Conservation (phyloP, 2,888 invertebrate species). For the Brachyptera putata region DNA sequence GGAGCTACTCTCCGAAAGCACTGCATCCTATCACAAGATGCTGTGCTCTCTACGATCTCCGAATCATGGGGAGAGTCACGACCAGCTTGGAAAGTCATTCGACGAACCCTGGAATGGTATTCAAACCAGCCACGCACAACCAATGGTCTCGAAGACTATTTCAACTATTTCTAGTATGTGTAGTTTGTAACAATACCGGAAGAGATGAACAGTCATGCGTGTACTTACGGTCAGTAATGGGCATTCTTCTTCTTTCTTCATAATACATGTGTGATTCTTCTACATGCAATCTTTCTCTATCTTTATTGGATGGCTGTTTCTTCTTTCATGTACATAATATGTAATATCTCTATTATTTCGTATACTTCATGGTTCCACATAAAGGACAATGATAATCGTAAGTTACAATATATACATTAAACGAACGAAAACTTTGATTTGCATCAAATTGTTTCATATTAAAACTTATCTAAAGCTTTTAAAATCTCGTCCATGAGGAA, state of each 20-base stretch:
- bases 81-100: no score
- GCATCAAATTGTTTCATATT: conserved; percentile 4
- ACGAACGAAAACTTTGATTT: conserved; percentile 5
- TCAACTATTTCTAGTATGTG: neutral
- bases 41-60: no score
- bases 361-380: neutral
- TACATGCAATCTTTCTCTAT: no score
- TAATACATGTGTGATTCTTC: neutral
- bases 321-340: neutral
- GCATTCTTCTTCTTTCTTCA: neutral
- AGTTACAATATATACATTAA: conserved; percentile 1
- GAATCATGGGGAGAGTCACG: no score
- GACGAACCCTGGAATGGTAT: no score
- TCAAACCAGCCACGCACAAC: no score
- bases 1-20: no score
- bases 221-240: neutral
- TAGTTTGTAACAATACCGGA: conserved; percentile 3
- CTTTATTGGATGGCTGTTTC: neutral
- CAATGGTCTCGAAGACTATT: neutral
- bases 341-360: no score
- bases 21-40: neutral
- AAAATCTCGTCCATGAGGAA: conserved; percentile 14
- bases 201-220: conserved; percentile 1
- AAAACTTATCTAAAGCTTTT: conserved; percentile 13
- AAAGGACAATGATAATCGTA: conserved; percentile 10